Base-by-base conservation (phyloP, 2,797 vertebrate species). In the Cichlasoma orientale region DNA sequence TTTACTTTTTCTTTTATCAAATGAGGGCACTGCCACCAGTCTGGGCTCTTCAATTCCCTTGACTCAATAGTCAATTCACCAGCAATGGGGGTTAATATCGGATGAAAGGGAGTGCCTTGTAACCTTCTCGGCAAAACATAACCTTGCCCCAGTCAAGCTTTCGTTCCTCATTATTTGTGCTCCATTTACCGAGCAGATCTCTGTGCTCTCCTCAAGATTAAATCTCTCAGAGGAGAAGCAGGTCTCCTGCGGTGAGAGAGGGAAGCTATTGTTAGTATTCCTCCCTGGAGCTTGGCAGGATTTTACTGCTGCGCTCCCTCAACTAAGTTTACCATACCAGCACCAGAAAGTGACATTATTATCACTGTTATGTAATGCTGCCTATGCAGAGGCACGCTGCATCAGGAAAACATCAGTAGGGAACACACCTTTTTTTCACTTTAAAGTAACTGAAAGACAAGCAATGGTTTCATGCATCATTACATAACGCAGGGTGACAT, bases 261-360 rank as follows among this genome's bases (percentile, higher is more conserved):
- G 56, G 75, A 47, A 79, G 84, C 92, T 93, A 93, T 93, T 90
- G 90, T 93, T 91, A 92, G 91, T 78, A 27, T 78, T 79, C 38
- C 82, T 93, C 91, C 86, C 86, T 74, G 82, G 82, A 87, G 86
- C 70, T 77, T 19, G 55, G 56, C 68, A 44, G 75, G 41, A 75
- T 86, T 31, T 68, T 68, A 50, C 44, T 68, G 63, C 41, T 63
- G 63, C 58, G 59, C 63, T 88, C 66, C 63, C 57, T 57, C 73
- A 78, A 47, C 74, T 69, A 80, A 77, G 75, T 90, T 89, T 77
- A 85, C 59, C 54, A 82, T 68, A 53, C 63, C 72, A 53, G 50
- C 7, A 58, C 19, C 44, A 2, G 33, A 59, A 59, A 76, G 63
- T 23, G 25, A 74, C 19, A 55, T 72, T 29, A 41, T 73, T 7